phyloP scores from a whole-genome alignment of 2,113 vertebrate species.

The Dascyllus trimaculatus region DNA sequence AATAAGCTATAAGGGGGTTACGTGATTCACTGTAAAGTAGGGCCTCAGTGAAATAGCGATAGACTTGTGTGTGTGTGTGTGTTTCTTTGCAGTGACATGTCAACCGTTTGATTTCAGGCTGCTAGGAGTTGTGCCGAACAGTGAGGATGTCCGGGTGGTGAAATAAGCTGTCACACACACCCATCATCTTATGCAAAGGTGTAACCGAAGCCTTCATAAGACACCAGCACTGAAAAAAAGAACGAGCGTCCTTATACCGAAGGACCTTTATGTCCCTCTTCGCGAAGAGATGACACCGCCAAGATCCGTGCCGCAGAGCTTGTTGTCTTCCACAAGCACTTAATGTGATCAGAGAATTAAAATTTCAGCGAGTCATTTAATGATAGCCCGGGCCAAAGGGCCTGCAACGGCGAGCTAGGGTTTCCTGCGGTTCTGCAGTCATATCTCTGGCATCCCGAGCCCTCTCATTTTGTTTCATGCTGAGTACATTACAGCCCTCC shows the following conservation, averaged over 20 bases:
- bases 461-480: constrained; percentile 39
- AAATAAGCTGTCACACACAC: constrained; percentile 69
- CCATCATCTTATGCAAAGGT: constrained; percentile 67
- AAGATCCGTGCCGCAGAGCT: constrained; percentile 82
- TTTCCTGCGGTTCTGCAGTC: constrained; percentile 77
- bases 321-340: constrained; percentile 87
- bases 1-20: too few species aligned
- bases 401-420: constrained; percentile 68
- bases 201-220: constrained; percentile 80
- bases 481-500: constrained; percentile 36
- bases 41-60: background rate
- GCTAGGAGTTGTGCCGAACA: constrained; percentile 41
- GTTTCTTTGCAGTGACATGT: constrained; percentile 32
- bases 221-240: constrained; percentile 61
- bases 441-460: constrained; percentile 63
- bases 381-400: constrained; percentile 72
- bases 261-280: constrained; percentile 71
- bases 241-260: constrained; percentile 55
- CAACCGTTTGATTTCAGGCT: constrained; percentile 62
- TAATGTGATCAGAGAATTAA: constrained; percentile 91
- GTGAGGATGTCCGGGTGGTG: constrained; percentile 69
- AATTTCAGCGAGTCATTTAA: constrained; percentile 87
- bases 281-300: constrained; percentile 81
- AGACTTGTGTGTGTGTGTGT: constrained; percentile 1
- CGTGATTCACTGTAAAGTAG: background rate